Evolutionary conservation across 2,797 vertebrate genomes (phyloP).

Genomic region (Peromyscus nudipes): DNA sequence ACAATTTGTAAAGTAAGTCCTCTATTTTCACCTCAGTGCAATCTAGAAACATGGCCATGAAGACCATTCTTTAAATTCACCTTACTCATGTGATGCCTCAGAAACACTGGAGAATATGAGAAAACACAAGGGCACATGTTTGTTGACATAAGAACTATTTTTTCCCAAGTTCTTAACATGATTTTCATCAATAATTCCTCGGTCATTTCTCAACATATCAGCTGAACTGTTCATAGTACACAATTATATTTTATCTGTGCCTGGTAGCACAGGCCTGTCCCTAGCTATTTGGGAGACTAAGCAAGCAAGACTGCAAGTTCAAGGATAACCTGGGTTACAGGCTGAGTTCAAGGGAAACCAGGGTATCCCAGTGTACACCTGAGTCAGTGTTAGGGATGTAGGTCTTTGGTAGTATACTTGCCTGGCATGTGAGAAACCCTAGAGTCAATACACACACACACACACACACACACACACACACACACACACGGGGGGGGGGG

Average conservation of each 20-base stretch:
- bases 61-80: background rate
- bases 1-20: background rate
- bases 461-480: background rate
- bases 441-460: background rate
- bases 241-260: background rate
- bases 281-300: background rate
- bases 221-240: background rate
- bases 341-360: background rate
- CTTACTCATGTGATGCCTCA: background rate
- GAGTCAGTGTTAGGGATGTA: background rate
- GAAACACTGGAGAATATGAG: background rate
- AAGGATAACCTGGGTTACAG: background rate
- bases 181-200: background rate
- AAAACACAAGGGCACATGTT: background rate
- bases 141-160: slow-evolving; percentile 1
- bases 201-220: background rate
- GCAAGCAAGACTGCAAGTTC: background rate
- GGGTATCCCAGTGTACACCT: too few species aligned
- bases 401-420: background rate
- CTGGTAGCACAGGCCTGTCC: background rate
- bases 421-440: background rate
- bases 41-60: background rate
- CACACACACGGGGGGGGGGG: background rate
- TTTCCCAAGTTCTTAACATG: background rate
- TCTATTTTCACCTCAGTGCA: background rate